Evolutionary conservation across 2,888 invertebrate species (phyloP), one percentile per base, ranked within the genome.

Genomic region (Philopedon plagiatum): DNA sequence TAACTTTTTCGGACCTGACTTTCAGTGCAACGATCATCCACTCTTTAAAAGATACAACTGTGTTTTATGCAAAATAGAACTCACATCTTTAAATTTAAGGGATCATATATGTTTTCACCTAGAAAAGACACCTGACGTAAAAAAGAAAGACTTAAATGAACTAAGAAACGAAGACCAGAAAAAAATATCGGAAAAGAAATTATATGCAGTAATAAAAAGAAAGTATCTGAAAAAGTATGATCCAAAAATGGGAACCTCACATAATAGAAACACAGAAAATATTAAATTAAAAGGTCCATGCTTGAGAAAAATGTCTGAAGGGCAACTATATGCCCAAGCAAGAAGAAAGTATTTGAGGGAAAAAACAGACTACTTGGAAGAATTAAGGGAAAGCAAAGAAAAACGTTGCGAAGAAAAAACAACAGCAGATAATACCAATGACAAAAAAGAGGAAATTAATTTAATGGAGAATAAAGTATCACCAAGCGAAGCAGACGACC

Each of bases 71-170:
- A 60, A 39, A 29, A 41, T 41, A 4, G 60, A 18, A 18, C 44
- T 60, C 2, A 3, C 18, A 15, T 44, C 8, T 21, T 23, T 13
- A 11, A 1, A 44, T 5, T 1, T 29, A 80, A 83, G 56, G 83
- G 84, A 49, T 37, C 51, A 64, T 18, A 64, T 49, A 23, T 64
- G 64, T 37, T 64, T 54, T 26, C 64, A 54, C n/a, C 13, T 49
- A 8, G 49, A 26, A 26, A 54, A 29, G 29, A 29, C 8, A 18
- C 9, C 29, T 21, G 15, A 21, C n/a, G n/a, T n/a, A n/a, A n/a
- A n/a, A n/a, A n/a, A n/a, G n/a, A n/a, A n/a, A n/a, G n/a, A n/a
- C n/a, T n/a, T n/a, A n/a, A n/a, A n/a, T n/a, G n/a, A n/a, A n/a
- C n/a, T n/a, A n/a, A n/a, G 3, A 26, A 3, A 26, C 26, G 26